Evolutionary conservation across 2,888 invertebrate genomes (phyloP).

Genomic region (Tetragonula carbonaria): DNA sequence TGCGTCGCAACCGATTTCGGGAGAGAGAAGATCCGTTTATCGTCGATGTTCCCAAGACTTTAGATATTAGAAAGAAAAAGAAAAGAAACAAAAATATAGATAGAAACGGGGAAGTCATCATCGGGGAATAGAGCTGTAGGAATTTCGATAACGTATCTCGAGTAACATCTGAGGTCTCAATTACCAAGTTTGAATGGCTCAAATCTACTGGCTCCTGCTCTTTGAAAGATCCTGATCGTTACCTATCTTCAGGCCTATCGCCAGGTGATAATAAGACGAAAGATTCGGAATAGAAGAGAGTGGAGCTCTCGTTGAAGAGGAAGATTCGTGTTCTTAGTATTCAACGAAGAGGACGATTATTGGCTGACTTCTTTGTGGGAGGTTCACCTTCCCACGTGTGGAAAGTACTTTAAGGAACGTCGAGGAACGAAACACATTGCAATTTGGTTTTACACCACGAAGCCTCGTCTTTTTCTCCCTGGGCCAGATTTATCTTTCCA

Average conservation of each 20-base stretch:
- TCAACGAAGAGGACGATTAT: not conserved
- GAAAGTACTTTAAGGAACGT: slow-evolving; percentile 34
- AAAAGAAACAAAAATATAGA: not conserved
- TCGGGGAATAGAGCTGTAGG: not conserved
- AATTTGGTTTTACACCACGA: slow-evolving; percentile 48
- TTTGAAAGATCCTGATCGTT: slow-evolving; percentile 74
- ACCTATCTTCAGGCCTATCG: not conserved
- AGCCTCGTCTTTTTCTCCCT: slow-evolving; percentile 49
- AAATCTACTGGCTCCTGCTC: slow-evolving; percentile 77
- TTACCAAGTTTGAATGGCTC: slow-evolving; percentile 73
- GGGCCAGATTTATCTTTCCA: slow-evolving; percentile 58
- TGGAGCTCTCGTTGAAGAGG: not conserved
- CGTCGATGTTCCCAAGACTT: not conserved
- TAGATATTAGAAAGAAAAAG: too few species aligned
- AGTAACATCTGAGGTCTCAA: slow-evolving; percentile 5
- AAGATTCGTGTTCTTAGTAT: slow-evolving; percentile 10
- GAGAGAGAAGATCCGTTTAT: not conserved
- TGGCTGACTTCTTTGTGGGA: slow-evolving; percentile 27
- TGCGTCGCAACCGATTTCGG: not conserved
- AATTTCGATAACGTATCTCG: slow-evolving; percentile 5
- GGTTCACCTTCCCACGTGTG: not conserved
- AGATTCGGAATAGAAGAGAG: too few species aligned
- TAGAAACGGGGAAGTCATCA: not conserved
- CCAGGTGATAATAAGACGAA: not conserved
- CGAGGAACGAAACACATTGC: slow-evolving; percentile 31